Percentiles rank a stretch among this genome's conserved stretches.
Evolutionary conservation across 30 jellyfish, hydroid and myxozoan species (phyloP).

Genomic region (Mastigias papua): DNA sequence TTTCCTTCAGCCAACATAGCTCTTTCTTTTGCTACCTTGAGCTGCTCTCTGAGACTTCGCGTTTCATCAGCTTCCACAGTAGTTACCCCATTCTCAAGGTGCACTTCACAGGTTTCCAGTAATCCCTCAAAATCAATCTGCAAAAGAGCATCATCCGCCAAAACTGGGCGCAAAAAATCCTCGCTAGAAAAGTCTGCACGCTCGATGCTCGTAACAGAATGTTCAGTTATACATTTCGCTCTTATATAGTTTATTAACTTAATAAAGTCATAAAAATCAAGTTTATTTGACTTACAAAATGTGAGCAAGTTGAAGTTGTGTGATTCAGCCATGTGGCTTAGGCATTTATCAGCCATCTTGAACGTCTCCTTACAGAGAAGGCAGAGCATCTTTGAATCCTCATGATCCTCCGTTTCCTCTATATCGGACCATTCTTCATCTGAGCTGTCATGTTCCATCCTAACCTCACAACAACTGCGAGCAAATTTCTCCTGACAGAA

Average conservation of each 20-base stretch:
- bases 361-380: constrained; percentile 61
- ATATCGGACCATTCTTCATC: constrained; percentile 81
- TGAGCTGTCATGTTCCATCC: constrained; percentile 60
- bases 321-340: constrained; percentile 60
- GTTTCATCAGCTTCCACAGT: constrained; percentile 32
- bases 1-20: constrained; percentile 86
- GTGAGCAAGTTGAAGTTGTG: constrained; percentile 65
- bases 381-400: constrained; percentile 40
- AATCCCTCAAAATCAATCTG: constrained; percentile 80
- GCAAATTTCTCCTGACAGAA: too few species aligned
- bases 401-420: constrained; percentile 55
- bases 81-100: neutral
- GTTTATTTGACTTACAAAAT: constrained; percentile 26
- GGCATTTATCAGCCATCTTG: constrained; percentile 14
- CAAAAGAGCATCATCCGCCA: constrained; percentile 80
- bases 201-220: neutral
- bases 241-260: constrained; percentile 78
- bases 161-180: constrained; percentile 66
- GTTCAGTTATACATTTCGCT: constrained; percentile 13
- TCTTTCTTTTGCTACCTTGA: constrained; percentile 71
- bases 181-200: constrained; percentile 61
- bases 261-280: constrained; percentile 78
- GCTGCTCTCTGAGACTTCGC: constrained; percentile 27
- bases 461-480: neutral
- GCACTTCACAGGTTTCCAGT: neutral